Evolutionary conservation across 1,140 invertebrate genomes (phyloP), one percentile per base, ranked within the genome.

Genomic region (Asobara japonica): DNA sequence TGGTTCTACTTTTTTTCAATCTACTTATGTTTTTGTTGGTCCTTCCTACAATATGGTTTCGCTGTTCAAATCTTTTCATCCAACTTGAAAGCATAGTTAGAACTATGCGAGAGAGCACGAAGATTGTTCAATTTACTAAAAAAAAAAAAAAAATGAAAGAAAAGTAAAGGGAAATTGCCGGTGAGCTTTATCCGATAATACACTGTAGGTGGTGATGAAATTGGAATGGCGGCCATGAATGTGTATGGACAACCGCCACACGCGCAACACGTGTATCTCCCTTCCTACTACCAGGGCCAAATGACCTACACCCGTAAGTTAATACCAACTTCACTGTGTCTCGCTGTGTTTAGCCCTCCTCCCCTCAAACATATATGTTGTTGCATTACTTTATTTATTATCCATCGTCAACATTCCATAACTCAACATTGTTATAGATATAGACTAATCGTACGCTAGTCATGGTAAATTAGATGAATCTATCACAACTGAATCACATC

Each of bases 261-360:
- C 88, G 92, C 92, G 80, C 92, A 93, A 88, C 92, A 93, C 86
- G 91, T 94, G 83, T 93, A 94, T 87, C 90, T 94, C 85, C 92
- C 93, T 83, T 87, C 86, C 83, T 93, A 92, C 90, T 93, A 91
- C 89, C 92, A 94, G 86, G 92, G 92, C 83, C 90, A 91, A 88
- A 92, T 92, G 89, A 90, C 90, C 85, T 92, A 92, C 81, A 92
- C 91, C 88, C 89, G 93, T 94, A 93, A 94, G 92, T 94, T 87
- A 51, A 79, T 83, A 66, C 74, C 79, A 84, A 68, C 51, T 74
- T 78, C 65, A 72, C 64, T 76, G 60, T 76, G 38, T 75, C 72
- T 74, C 72, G 48, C 66, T 76, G 65, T 76, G 71, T 51, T 71
- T 60, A 61, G 20, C 38, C 66, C 48, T 48, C 48, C 38, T 31